Percentiles rank a stretch among this genome's conserved stretches.
These are phyloP conservation scores for Pangasius sanitwongsei DNA, from an alignment of 2,797 vertebrate genomes.

Conservation along the genomic window DNA sequence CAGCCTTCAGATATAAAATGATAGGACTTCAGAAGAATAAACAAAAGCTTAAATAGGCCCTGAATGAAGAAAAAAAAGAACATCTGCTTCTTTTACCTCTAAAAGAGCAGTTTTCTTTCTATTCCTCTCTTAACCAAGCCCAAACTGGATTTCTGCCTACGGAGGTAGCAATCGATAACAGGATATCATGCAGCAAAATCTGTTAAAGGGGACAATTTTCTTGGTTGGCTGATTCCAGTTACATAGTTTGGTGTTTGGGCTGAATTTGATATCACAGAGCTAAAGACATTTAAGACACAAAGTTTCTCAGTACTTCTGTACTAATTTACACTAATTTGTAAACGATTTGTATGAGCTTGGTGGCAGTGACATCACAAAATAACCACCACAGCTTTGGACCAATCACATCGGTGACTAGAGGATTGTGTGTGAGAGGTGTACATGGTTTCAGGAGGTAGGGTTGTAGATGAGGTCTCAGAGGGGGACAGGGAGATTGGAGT, in stretches of 20 bases:
- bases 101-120: not conserved
- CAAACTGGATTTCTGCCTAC: not conserved
- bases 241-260: not conserved
- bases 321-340: not conserved
- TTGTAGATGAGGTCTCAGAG: too few species aligned
- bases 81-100: not conserved
- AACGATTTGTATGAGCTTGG: not conserved
- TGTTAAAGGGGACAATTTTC: not conserved
- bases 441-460: too few species aligned
- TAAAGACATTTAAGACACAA: not conserved
- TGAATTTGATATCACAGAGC: not conserved
- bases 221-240: not conserved
- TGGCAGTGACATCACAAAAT: not conserved
- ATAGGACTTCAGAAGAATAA: constrained; percentile 14
- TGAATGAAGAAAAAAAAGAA: not conserved
- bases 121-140: not conserved
- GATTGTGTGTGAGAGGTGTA: too few species aligned
- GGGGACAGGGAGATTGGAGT: too few species aligned
- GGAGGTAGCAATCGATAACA: not conserved
- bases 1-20: constrained; percentile 38
- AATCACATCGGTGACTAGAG: not conserved
- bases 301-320: not conserved
- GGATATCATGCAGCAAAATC: not conserved
- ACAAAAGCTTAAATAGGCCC: not conserved
- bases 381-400: not conserved